A percentile compares a stretch with the other conserved stretches of the same genome.
Evolutionary conservation across 2,797 vertebrate genomes (phyloP).

Genomic region (Trichosurus vulpecula): DNA sequence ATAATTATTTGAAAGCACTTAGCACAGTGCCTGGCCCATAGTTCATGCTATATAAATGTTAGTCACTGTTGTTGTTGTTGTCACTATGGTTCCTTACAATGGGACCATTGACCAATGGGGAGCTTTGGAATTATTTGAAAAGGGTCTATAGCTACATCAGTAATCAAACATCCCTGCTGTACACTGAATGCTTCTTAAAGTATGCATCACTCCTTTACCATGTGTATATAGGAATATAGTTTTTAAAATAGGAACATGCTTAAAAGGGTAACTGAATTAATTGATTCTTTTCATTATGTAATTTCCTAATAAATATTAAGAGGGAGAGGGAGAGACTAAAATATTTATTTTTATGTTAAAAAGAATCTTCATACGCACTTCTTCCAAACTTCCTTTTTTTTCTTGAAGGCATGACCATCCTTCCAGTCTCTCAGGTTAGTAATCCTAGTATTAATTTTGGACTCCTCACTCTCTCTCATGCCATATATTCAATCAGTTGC

Average conservation of each 20-base stretch:
- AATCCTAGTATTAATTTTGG: neutral
- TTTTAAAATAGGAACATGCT: neutral
- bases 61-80: neutral
- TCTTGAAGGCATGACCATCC: neutral
- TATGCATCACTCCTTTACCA: neutral
- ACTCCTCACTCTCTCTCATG: neutral
- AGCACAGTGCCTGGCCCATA: neutral
- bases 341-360: neutral
- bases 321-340: neutral
- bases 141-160: neutral
- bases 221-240: neutral
- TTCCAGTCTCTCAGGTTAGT: neutral
- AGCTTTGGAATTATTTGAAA: neutral
- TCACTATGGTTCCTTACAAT: neutral
- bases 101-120: neutral
- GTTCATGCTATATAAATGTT: neutral
- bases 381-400: neutral
- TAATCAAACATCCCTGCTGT: neutral
- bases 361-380: neutral
- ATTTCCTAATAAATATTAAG: neutral
- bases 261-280: neutral
- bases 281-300: neutral
- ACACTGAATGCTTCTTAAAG: neutral
- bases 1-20: neutral
- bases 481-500: neutral